Conservation (phyloP, 2,888 invertebrate species). For the Spodoptera exigua region DNA sequence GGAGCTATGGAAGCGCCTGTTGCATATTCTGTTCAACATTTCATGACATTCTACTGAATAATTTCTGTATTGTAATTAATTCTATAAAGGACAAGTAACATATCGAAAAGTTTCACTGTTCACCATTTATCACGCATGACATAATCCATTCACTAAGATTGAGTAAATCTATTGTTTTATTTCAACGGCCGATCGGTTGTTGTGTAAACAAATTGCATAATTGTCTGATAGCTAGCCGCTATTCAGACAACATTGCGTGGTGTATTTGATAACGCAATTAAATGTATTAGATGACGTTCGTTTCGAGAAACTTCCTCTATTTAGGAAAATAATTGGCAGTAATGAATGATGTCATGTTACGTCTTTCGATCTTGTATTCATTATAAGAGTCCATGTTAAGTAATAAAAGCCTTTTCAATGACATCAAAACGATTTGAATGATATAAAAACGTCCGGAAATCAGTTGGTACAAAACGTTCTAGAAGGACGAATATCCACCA, state of each 20-base stretch:
- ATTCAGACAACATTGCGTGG: neutral
- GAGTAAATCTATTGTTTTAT: slow-evolving; percentile 42
- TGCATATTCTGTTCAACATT: too few species aligned
- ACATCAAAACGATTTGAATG: too few species aligned
- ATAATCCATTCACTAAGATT: slow-evolving; percentile 39
- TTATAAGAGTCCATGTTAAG: too few species aligned
- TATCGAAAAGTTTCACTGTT: slow-evolving; percentile 13
- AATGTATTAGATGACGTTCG: slow-evolving; percentile 9
- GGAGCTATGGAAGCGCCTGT: too few species aligned
- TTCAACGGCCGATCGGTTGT: slow-evolving; percentile 14
- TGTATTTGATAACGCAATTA: slow-evolving; percentile 11
- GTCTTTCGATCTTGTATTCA: too few species aligned
- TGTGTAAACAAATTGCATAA: slow-evolving; percentile 42
- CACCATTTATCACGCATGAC: slow-evolving; percentile 24
- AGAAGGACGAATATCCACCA: too few species aligned
- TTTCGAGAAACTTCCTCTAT: slow-evolving; percentile 1
- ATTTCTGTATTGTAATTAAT: neutral
- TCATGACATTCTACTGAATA: too few species aligned
- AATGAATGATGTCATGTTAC: too few species aligned
- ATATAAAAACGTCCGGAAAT: too few species aligned
- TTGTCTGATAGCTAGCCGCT: slow-evolving; percentile 8
- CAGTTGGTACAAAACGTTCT: too few species aligned
- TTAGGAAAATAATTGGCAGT: too few species aligned
- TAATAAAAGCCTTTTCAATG: too few species aligned
- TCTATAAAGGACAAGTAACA: neutral